Base-by-base conservation (phyloP, 2,888 invertebrate species). In the Noctua janthe region DNA sequence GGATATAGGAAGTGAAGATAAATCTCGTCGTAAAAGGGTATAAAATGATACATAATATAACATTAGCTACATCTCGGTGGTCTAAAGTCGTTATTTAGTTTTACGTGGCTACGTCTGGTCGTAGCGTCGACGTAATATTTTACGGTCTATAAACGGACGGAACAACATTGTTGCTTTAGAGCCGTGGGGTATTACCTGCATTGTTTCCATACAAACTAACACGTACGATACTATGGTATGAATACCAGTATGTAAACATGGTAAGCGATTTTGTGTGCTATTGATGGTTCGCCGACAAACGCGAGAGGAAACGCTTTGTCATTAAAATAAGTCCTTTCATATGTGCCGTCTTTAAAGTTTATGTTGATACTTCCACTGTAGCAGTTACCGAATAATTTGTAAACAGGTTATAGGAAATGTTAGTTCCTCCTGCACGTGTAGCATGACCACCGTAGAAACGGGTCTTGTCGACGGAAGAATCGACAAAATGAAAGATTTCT, bases 111-210 rank as follows among this genome's bases (percentile, higher is more conserved):
- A 76, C 81, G 86, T 82, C 79, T 84, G 74, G 70, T 73, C 75
- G 87, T 86, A 89, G 85, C 87, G 88, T 86, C 91, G 91, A 90
- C 90, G 93, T 93, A 92, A 94, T 94, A 92, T 94, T 94, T 95
- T 94, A 94, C 93, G 93, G 92, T 87, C 92, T 91, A 94, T 95
- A 95, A 95, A 95, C 86, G 88, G 80, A 85, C 89, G 86, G 86
- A 80, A 86, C 91, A 90, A 94, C 94, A 94, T 89, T 93, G 94
- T 94, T 87, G 89, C 85, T 91, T 91, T 91, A 91, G 86, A 85
- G 87, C 83, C 85, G 74, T 78, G 88, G 62, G 86, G 88, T 85
- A 90, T 88, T 91, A 93, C 93, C 92, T 93, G 93, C 92, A 93
- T 94, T 94, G 93, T 94, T 93, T 90, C 88, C 91, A 90, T 91